These are phyloP conservation scores for Drosophila paulistorum DNA, from an alignment of 1,140 invertebrate genomes.

Conservation along the genomic window DNA sequence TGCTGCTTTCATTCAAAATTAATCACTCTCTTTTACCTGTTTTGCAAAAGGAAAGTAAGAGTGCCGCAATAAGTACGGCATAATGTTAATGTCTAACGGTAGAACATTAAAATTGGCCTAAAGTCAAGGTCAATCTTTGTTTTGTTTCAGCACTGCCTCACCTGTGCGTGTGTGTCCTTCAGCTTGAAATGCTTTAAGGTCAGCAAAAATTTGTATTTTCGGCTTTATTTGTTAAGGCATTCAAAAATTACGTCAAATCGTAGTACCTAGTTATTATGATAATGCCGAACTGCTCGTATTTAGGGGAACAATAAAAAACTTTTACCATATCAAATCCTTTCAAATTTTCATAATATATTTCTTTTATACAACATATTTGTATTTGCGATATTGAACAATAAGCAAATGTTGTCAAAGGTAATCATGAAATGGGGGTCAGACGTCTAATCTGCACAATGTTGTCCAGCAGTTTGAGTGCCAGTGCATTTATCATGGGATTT, in stretches of 20 bases:
- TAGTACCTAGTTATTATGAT: neutral
- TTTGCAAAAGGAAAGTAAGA: neutral
- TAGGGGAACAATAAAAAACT: too few species aligned
- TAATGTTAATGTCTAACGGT: neutral
- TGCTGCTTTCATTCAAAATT: slow-evolving; percentile 4
- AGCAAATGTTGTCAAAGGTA: too few species aligned
- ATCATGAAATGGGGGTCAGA: too few species aligned
- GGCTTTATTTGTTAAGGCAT: neutral
- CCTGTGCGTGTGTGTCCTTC: neutral
- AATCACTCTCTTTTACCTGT: slow-evolving; percentile 8
- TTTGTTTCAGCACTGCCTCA: neutral
- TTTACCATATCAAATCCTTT: too few species aligned
- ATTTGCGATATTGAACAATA: too few species aligned
- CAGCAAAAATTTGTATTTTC: too few species aligned
- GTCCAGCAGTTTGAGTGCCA: too few species aligned
- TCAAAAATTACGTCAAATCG: neutral
- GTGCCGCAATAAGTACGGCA: neutral
- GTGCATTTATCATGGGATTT: too few species aligned
- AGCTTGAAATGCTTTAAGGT: neutral
- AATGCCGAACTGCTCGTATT: too few species aligned
- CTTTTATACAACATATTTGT: too few species aligned
- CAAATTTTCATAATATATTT: too few species aligned
- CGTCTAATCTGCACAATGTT: too few species aligned
- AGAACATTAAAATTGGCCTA: slow-evolving; percentile 7
- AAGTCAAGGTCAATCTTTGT: neutral